Percentiles rank a stretch among this genome's conserved stretches.
phyloP scores from a whole-genome alignment of 2,888 invertebrate genomes.

The Heliconius erato region DNA sequence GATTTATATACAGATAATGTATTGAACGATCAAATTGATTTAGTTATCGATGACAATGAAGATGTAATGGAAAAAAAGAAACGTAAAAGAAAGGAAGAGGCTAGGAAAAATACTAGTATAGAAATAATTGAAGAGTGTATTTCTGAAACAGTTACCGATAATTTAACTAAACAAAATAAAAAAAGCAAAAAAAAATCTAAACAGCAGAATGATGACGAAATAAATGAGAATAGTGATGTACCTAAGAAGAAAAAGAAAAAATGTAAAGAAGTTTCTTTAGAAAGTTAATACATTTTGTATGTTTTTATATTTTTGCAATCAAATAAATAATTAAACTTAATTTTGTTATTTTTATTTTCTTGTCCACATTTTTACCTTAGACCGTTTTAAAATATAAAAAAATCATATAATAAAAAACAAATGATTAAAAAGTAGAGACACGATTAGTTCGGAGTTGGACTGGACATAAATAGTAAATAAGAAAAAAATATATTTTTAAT shows the following conservation, averaged over 20 bases:
- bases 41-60: neutral
- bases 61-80: slow-evolving; percentile 7
- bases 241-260: slow-evolving; percentile 58
- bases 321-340: neutral
- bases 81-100: neutral
- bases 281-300: slow-evolving; percentile 28
- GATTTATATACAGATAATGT: neutral
- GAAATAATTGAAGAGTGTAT: neutral
- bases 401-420: neutral
- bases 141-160: neutral
- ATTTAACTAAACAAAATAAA: neutral
- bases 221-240: slow-evolving; percentile 26
- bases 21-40: neutral
- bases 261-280: slow-evolving; percentile 18
- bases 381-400: neutral
- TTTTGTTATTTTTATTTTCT: neutral
- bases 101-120: neutral
- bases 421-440: neutral
- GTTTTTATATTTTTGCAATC: neutral
- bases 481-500: no score
- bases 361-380: neutral
- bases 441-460: neutral
- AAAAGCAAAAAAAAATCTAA: slow-evolving; percentile 51
- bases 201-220: slow-evolving; percentile 25
- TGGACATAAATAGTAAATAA: no score